Percentiles rank a stretch among this genome's conserved stretches.
phyloP scores from a whole-genome alignment of 2,113 vertebrate genomes.

The Silurus meridionalis region DNA sequence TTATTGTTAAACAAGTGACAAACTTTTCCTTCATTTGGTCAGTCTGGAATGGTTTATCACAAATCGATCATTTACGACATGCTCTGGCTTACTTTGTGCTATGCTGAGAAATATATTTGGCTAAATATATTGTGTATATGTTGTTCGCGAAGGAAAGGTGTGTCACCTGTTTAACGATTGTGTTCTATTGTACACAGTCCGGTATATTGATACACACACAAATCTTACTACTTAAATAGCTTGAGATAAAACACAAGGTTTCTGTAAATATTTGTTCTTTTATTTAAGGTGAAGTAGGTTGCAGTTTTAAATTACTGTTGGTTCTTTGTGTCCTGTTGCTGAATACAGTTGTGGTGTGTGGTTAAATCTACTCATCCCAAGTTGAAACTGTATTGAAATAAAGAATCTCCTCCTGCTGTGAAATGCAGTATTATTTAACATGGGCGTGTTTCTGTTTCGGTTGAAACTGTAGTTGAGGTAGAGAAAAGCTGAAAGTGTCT shows the following conservation, averaged over 20 bases:
- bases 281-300: not conserved
- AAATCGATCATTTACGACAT: not conserved
- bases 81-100: not conserved
- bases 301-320: not conserved
- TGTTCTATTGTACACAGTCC: not conserved
- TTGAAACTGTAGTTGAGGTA: conserved; percentile 40
- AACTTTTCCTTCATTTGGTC: not conserved
- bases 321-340: not conserved
- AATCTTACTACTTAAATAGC: not conserved
- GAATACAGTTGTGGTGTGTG: not conserved
- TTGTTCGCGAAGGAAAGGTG: not conserved
- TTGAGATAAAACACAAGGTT: not conserved
- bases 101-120: not conserved
- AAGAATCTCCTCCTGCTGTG: not conserved
- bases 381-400: conserved; percentile 11
- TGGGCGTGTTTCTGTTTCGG: conserved; percentile 40
- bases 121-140: not conserved
- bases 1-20: too few relatives aligned
- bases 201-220: not conserved
- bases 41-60: not conserved
- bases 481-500: conserved; percentile 37
- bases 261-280: not conserved
- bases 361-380: not conserved
- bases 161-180: not conserved
- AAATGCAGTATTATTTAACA: conserved; percentile 7